Base-by-base conservation (phyloP, 2,888 invertebrate species). In the Drosophila limbata region DNA sequence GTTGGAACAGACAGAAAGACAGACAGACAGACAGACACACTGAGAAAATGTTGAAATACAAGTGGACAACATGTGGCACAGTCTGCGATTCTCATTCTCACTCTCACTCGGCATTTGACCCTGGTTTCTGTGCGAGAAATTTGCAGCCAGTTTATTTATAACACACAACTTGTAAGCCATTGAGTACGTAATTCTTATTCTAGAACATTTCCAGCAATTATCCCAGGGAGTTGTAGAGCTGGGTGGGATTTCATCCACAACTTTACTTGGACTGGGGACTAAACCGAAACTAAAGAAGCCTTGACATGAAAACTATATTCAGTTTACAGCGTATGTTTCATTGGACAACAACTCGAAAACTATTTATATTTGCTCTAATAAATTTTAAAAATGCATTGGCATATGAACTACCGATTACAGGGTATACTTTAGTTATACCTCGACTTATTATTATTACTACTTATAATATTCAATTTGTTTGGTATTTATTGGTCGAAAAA, bases 41-140 rank as follows among this genome's bases (percentile, higher is more conserved):
- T 21, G 33, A 47, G 10, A 37, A 39, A 39, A 21, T 13, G 59
- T 42, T 44, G 52, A 56, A 56, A 21, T 74, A 57, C 64, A 73
- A 64, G 63, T 52, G 63, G 52, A 37, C 31, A 40, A 47, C 53
- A 52, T 48, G 33, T 53, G 52, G 35, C 25, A 39, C 13, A 19
- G 13, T 52, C 19, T 40, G n/a, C 31, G 10, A 8, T 31, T 21
- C 33, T 21, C 9, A 8, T 8, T 19, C 17, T 40, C 19, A 19
- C 6, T 21, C 39, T 10, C n/a, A 10, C 21, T 44, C 33, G 13
- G 39, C 1, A 5, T 25, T 10, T 0, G 44, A 25, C 15, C 17
- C 28, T 39, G 19, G 53, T 9, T 47, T 37, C 37, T 25, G 15
- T 15, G 15, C 13, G 19, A 42, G 31, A 42, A 55, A 15, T 42